Percentiles rank a stretch among this genome's conserved stretches.
Conservation (phyloP, 2,888 invertebrate species). For the Watsonalla cultraria region DNA sequence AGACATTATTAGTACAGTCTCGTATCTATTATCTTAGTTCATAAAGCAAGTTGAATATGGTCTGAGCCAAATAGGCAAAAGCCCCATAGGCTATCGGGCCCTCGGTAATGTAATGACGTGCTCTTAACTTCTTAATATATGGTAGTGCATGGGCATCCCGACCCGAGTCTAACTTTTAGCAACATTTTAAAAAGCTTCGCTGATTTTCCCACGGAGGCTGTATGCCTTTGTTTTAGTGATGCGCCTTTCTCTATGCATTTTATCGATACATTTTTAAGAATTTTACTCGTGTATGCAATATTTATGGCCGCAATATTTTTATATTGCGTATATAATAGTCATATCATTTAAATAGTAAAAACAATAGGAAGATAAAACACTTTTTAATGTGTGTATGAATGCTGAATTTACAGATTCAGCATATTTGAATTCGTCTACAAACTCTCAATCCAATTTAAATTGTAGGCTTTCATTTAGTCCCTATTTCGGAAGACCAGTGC, state of each 20-base stretch:
- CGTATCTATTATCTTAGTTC: conserved; percentile 5
- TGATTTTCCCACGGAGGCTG: conserved; percentile 66
- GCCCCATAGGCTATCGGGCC: conserved; percentile 27
- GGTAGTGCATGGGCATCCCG: conserved; percentile 11
- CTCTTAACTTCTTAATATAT: conserved; percentile 49
- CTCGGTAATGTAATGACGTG: conserved; percentile 46
- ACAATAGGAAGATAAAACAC: too few relatives aligned
- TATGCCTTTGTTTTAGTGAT: conserved; percentile 50
- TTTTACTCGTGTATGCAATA: background rate
- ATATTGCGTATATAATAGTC: too few relatives aligned
- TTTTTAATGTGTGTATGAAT: too few relatives aligned
- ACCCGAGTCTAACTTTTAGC: conserved; percentile 35
- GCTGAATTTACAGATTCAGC: too few relatives aligned
- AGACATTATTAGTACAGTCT: conserved; percentile 12
- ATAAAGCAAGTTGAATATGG: conserved; percentile 15
- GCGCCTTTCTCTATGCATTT: conserved; percentile 29
- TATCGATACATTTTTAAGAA: conserved; percentile 36
- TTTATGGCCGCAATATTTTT: too few relatives aligned
- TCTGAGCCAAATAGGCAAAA: conserved; percentile 26
- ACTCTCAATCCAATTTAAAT: too few relatives aligned
- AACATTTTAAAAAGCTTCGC: conserved; percentile 58
- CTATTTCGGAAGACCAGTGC: too few relatives aligned
- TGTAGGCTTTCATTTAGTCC: too few relatives aligned
- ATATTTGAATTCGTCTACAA: too few relatives aligned
- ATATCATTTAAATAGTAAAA: too few relatives aligned